phyloP scores from a whole-genome alignment of 2,797 vertebrate species.

The Protonibea diacanthus region DNA sequence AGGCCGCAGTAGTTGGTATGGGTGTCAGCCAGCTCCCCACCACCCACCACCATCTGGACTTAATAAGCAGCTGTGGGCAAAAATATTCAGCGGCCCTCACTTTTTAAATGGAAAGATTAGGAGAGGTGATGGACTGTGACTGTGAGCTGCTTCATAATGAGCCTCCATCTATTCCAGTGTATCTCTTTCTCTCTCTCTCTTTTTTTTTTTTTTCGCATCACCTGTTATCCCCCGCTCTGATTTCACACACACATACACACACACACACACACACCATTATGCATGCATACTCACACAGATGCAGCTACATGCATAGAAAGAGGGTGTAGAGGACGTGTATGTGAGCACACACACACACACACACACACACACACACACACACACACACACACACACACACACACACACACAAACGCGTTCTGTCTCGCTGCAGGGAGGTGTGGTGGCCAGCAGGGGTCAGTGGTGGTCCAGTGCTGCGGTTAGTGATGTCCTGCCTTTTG shows the following conservation, averaged over 20 bases:
- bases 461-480: conserved; percentile 74
- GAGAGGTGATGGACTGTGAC: conserved; percentile 82
- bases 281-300: conserved; percentile 28
- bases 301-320: conserved; percentile 39
- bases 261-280: conserved; percentile 25
- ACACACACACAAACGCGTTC: not conserved
- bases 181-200: conserved; percentile 30
- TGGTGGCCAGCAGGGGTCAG: conserved; percentile 83
- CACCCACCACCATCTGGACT: conserved; percentile 74
- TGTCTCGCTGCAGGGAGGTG: conserved; percentile 37
- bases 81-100: conserved; percentile 73
- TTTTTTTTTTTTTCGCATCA: conserved; percentile 36
- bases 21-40: conserved; percentile 61
- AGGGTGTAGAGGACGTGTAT: conserved; percentile 20
- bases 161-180: conserved; percentile 66
- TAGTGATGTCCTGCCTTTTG: conserved; percentile 18
- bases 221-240: conserved; percentile 43
- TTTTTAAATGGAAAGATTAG: conserved; percentile 83
- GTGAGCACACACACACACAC: not conserved
- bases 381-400: too few species aligned
- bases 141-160: conserved; percentile 81
- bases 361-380: too few species aligned
- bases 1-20: conserved; percentile 61
- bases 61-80: conserved; percentile 79
- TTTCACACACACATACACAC: conserved; percentile 33